These are phyloP conservation scores for Lagopus muta DNA, from an alignment of 2,113 vertebrate genomes.

Conservation along the genomic window DNA sequence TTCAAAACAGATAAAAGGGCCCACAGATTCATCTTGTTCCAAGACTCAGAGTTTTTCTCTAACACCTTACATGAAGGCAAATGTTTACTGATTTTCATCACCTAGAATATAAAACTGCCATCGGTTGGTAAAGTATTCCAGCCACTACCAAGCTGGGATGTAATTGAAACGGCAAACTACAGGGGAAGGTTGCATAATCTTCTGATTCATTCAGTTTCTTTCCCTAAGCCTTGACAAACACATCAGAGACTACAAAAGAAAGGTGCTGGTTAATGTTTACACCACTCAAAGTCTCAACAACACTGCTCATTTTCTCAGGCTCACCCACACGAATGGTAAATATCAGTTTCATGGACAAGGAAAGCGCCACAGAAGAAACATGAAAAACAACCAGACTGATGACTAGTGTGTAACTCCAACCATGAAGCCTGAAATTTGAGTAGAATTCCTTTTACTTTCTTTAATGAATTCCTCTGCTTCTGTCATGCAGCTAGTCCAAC, in stretches of 20 bases:
- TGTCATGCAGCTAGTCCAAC: constrained; percentile 72
- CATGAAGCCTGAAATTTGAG: constrained; percentile 69
- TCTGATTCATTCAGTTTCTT: neutral
- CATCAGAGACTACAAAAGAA: constrained; percentile 1
- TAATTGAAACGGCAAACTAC: neutral
- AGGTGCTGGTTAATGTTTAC: constrained; percentile 21
- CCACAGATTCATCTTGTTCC: neutral
- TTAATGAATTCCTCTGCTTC: constrained; percentile 75
- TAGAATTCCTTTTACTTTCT: constrained; percentile 58
- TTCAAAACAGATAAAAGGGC: neutral
- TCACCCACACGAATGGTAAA: constrained; percentile 2
- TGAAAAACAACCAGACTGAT: constrained; percentile 64
- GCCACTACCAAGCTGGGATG: neutral
- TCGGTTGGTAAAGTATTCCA: neutral
- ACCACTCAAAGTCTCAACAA: constrained; percentile 33
- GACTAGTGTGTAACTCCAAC: constrained; percentile 58
- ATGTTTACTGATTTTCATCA: neutral
- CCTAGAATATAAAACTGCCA: neutral
- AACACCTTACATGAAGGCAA: neutral
- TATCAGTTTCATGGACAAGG: constrained; percentile 59
- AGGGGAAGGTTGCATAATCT: neutral
- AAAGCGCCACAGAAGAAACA: constrained; percentile 70
- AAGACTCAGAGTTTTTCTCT: neutral
- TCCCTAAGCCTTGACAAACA: neutral
- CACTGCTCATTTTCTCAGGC: constrained; percentile 46